These are phyloP conservation scores for Andinoacara biseriatus DNA, from an alignment of 2,113 vertebrate species.

Conservation along the genomic window DNA sequence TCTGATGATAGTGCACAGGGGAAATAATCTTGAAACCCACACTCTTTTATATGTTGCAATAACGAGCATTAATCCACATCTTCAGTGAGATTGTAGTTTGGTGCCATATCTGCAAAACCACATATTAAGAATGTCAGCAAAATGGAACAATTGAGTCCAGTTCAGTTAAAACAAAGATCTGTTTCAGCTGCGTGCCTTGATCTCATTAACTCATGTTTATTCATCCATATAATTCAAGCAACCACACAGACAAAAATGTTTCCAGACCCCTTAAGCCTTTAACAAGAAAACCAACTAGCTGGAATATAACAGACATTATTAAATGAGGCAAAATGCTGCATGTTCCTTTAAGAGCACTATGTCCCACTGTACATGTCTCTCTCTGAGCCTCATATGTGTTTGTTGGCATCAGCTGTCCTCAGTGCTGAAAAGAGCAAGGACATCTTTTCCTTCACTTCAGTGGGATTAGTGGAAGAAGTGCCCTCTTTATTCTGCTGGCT, in stretches of 20 bases:
- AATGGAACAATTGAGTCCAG: constrained; percentile 1
- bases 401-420: constrained; percentile 74
- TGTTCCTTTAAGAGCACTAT: constrained; percentile 81
- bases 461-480: constrained; percentile 63
- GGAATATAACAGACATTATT: constrained; percentile 30
- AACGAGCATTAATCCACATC: not conserved
- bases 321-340: constrained; percentile 51
- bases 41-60: not conserved
- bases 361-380: constrained; percentile 66
- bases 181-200: constrained; percentile 38
- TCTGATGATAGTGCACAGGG: constrained; percentile 28
- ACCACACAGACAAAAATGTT: constrained; percentile 40
- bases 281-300: constrained; percentile 29
- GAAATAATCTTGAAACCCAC: constrained; percentile 7
- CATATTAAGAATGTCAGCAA: not conserved
- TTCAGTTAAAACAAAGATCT: constrained; percentile 24
- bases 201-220: constrained; percentile 48
- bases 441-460: constrained; percentile 61
- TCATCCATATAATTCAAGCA: constrained; percentile 50
- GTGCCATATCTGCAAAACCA: constrained; percentile 12
- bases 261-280: constrained; percentile 36
- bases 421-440: constrained; percentile 63
- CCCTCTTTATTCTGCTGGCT: constrained; percentile 37
- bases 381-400: constrained; percentile 72
- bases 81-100: constrained; percentile 8